Evolutionary conservation across 64 coral and sea anemone genomes (phyloP).

Genomic region (Orbicella faveolata): DNA sequence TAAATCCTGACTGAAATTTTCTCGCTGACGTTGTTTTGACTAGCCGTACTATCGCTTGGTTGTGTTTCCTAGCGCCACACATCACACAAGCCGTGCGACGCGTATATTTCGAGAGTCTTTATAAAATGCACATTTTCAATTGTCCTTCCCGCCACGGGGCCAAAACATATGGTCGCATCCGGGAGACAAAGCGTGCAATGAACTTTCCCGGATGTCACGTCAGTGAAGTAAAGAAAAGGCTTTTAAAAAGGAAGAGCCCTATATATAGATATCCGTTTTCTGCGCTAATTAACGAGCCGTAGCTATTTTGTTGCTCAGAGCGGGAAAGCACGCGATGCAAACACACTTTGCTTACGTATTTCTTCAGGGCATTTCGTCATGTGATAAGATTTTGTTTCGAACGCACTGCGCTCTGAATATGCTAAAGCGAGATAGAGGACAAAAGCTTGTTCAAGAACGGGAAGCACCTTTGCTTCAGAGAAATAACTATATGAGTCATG

Average conservation of each 20-base stretch:
- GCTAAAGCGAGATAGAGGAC: no score
- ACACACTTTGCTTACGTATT: background rate
- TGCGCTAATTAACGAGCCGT: background rate
- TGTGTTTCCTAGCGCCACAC: conserved; percentile 20
- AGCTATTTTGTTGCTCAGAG: background rate
- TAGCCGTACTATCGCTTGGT: background rate
- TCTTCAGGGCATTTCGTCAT: background rate
- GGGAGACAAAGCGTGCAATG: background rate
- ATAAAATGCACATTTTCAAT: conserved; percentile 46
- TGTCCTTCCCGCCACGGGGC: conserved; percentile 41
- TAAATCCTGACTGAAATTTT: background rate
- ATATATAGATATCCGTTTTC: background rate
- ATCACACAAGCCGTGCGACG: conserved; percentile 17
- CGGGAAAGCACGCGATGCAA: background rate
- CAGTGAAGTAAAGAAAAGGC: no score
- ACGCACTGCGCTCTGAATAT: no score
- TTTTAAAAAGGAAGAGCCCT: background rate
- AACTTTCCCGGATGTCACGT: conserved; percentile 22
- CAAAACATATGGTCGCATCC: conserved; percentile 30
- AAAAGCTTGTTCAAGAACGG: no score
- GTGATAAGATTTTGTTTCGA: background rate
- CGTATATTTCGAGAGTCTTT: conserved; percentile 38
- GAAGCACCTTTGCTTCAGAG: no score
- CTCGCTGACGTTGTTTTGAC: conserved; percentile 22
- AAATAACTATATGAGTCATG: no score